Conservation (phyloP, 1,140 invertebrate species). For the Carcinoscorpius rotundicauda region DNA sequence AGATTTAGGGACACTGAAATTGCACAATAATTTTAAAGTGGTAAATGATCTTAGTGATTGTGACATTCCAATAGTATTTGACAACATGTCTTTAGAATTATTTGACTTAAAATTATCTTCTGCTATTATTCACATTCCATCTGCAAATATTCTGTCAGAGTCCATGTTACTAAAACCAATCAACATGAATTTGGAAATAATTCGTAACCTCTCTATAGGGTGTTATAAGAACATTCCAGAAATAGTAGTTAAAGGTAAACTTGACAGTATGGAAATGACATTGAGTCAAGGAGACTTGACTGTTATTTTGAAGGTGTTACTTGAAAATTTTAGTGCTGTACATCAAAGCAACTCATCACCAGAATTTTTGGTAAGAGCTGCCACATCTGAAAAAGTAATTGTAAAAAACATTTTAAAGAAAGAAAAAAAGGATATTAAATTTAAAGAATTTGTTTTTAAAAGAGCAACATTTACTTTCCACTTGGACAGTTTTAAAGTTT, state of each 20-base stretch:
- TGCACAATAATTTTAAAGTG: constrained; percentile 49
- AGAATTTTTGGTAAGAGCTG: not conserved
- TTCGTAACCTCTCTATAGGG: constrained; percentile 64
- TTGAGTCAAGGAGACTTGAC: constrained; percentile 67
- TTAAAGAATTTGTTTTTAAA: too few species aligned
- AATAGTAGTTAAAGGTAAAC: constrained; percentile 60
- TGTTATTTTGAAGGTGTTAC: constrained; percentile 60
- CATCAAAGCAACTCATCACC: too few species aligned
- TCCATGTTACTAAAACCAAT: constrained; percentile 63
- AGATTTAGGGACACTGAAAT: constrained; percentile 67
- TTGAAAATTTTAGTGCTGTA: constrained; percentile 65
- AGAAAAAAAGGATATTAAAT: too few species aligned
- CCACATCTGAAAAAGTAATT: not conserved
- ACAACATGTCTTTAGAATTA: constrained; percentile 54
- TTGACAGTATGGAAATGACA: constrained; percentile 58
- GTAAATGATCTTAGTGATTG: constrained; percentile 32
- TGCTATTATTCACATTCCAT: too few species aligned
- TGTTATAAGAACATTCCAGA: constrained; percentile 73
- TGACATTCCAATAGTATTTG: constrained; percentile 51
- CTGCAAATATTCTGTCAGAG: constrained; percentile 33
- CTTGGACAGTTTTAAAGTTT: too few species aligned
- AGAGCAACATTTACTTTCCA: too few species aligned
- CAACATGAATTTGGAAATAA: constrained; percentile 59
- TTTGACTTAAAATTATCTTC: constrained; percentile 58
- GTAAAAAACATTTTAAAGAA: too few species aligned